Base-by-base conservation (phyloP, 2,888 invertebrate genomes). In the Amblyteles armatorius region DNA sequence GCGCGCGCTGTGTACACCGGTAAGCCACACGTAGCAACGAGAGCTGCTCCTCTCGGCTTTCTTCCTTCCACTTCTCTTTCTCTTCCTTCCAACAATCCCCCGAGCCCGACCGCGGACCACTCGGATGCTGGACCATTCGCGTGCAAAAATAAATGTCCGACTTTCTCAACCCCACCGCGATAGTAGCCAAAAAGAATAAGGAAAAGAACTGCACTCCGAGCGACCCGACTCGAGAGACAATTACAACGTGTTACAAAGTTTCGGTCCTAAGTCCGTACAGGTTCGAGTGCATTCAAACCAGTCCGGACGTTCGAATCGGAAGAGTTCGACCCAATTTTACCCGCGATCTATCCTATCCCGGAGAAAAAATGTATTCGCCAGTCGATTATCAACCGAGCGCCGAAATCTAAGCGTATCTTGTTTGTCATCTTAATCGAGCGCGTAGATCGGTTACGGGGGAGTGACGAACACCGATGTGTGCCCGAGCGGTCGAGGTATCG, bases 71-170 rank as follows among this genome's bases (percentile, higher is more conserved):
- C 26, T 73, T 72, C 29, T 52, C 36, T 26, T 55, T 44, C 44
- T 60, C 60, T 60, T 63, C 48, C 74, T 36, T 22, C 65, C 7
- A 9, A 9, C 65, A 19, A 63, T 65, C 65, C 11, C 50, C 5
- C 50, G 48, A 65, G 36, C 19, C n/a, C 29, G 13, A 1, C 40
- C 40, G 44, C 33, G 22, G 13, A 67, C 50, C 29, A 77, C 52
- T 67, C 67, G 67, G 50, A 90, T 90, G 87, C 87, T 67, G 84
- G n/a, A 86, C 82, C 88, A 88, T 88, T 26, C 19, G 87, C 80
- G 86, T 83, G 87, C 87, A 90, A 87, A 90, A 89, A 89, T 89
- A 89, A 82, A 85, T 81, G 55, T 67, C 63, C 85, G 74, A 80
- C 44, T 44, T 63, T 82, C 36, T 52, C 2, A 26, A 40, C 36